Conservation (phyloP, 1,140 invertebrate genomes). For the Penaeus chinensis region DNA sequence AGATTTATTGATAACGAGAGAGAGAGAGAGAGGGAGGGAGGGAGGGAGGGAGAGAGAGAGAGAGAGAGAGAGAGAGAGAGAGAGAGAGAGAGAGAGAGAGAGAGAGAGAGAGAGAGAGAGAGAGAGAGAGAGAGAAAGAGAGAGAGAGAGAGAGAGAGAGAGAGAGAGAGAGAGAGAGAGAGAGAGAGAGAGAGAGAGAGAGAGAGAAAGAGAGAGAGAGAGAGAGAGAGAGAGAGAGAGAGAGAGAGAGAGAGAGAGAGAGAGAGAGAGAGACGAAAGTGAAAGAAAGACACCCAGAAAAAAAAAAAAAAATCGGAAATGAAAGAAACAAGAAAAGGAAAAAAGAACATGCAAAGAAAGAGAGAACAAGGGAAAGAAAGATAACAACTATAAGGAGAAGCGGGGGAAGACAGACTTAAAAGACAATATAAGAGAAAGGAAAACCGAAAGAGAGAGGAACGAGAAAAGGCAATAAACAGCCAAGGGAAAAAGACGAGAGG, state of each 20-base stretch:
- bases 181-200: too few species aligned
- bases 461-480: too few species aligned
- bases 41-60: too few species aligned
- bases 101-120: neutral
- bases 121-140: constrained; percentile 18
- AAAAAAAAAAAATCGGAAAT: too few species aligned
- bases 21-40: too few species aligned
- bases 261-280: constrained; percentile 12
- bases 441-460: neutral
- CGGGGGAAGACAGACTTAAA: neutral
- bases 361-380: too few species aligned
- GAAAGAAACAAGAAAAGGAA: neutral
- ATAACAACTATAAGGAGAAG: neutral
- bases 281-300: too few species aligned
- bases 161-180: too few species aligned
- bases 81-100: neutral
- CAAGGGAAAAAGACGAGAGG: too few species aligned
- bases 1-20: too few species aligned
- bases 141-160: constrained; percentile 20
- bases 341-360: constrained; percentile 2
- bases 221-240: neutral
- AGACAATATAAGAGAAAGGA: neutral
- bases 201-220: neutral
- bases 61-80: too few species aligned
- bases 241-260: constrained; percentile 24